A percentile compares a stretch with the other conserved stretches of the same genome.
phyloP scores from a whole-genome alignment of 1,140 invertebrate species.

The Centruroides sculpturatus region DNA sequence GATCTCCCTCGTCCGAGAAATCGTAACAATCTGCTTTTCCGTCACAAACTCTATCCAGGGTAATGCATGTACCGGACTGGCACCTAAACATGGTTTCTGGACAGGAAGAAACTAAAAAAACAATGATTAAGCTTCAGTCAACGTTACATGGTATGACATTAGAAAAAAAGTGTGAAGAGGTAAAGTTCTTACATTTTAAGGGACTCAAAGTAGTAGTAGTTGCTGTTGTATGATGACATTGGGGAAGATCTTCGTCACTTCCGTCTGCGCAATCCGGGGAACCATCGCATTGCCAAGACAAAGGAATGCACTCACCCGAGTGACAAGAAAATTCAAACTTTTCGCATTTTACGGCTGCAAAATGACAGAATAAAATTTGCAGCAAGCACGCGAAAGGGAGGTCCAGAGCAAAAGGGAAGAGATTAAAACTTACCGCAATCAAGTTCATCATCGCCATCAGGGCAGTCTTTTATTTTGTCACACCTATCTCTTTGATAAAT shows the following conservation, averaged over 20 bases:
- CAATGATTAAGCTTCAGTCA: neutral
- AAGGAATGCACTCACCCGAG: slow-evolving; percentile 26
- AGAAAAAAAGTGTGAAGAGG: neutral
- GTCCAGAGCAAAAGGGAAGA: too few relatives aligned
- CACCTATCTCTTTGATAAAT: slow-evolving; percentile 61
- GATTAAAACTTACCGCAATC: slow-evolving; percentile 22
- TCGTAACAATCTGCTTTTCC: slow-evolving; percentile 17
- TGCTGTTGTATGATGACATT: slow-evolving; percentile 43
- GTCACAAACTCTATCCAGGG: slow-evolving; percentile 20
- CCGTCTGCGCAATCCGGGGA: slow-evolving; percentile 38
- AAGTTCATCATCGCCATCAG: slow-evolving; percentile 63
- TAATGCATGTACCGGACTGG: slow-evolving; percentile 46
- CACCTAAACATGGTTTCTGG: slow-evolving; percentile 39
- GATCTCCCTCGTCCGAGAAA: slow-evolving; percentile 11
- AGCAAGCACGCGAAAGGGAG: too few relatives aligned
- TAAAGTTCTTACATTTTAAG: slow-evolving; percentile 57
- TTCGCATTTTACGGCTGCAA: neutral
- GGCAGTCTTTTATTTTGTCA: slow-evolving; percentile 63
- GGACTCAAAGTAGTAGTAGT: slow-evolving; percentile 55
- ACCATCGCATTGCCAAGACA: slow-evolving; percentile 26
- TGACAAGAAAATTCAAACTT: slow-evolving; percentile 5
- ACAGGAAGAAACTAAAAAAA: slow-evolving; percentile 5
- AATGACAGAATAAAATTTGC: too few relatives aligned
- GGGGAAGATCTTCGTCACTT: slow-evolving; percentile 34
- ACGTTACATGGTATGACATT: too few relatives aligned